Conservation (phyloP, 2,888 invertebrate species). For the Philereme vetulata region DNA sequence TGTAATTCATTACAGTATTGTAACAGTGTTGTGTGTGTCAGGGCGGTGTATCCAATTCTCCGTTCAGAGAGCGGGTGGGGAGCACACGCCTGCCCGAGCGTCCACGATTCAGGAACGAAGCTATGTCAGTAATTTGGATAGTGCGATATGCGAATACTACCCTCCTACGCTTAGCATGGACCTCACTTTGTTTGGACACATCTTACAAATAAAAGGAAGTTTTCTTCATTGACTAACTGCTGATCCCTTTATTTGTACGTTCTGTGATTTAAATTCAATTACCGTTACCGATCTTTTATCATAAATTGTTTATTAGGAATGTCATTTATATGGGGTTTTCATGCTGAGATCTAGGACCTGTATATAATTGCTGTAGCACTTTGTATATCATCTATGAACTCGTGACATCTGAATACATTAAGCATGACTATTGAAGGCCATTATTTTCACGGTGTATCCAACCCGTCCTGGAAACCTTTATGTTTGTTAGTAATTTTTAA, state of each 20-base stretch:
- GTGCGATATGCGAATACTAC: slow-evolving; percentile 22
- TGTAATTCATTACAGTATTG: slow-evolving; percentile 30
- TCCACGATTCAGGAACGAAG: slow-evolving; percentile 93
- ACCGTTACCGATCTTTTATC: no score
- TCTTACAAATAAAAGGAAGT: not conserved
- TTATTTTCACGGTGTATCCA: slow-evolving; percentile 1
- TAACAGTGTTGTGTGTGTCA: slow-evolving; percentile 73
- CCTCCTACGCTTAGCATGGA: not conserved
- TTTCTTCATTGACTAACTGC: no score
- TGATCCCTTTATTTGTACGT: no score
- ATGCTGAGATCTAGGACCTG: not conserved
- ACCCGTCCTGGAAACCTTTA: not conserved
- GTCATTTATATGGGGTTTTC: not conserved
- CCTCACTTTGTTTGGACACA: not conserved
- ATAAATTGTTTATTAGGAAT: no score
- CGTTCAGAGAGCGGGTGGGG: slow-evolving; percentile 94
- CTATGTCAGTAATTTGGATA: slow-evolving; percentile 73
- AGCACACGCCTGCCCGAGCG: slow-evolving; percentile 94
- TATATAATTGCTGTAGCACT: slow-evolving; percentile 7
- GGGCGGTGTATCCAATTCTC: slow-evolving; percentile 88
- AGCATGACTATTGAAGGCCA: not conserved
- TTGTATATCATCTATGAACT: slow-evolving; percentile 6
- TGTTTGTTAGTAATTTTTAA: not conserved
- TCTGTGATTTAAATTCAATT: no score
- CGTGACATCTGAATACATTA: not conserved